These are phyloP conservation scores for Eufriesea mexicana DNA, from an alignment of 1,140 invertebrate genomes.

Conservation along the genomic window DNA sequence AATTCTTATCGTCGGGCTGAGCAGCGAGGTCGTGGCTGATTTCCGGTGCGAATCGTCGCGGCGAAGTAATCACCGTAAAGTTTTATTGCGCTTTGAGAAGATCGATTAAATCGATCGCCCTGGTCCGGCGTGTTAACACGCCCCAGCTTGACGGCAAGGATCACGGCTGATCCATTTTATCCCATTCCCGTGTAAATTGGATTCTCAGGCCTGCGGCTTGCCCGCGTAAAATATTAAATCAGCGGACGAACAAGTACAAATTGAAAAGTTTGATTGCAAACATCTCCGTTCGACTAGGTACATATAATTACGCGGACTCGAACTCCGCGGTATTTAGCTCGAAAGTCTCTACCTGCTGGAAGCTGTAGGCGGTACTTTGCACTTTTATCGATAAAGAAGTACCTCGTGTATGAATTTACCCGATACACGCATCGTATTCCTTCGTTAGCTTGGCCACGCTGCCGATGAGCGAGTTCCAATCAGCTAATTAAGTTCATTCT, in stretches of 20 bases:
- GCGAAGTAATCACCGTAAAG: slow-evolving; percentile 1
- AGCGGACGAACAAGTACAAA: slow-evolving; percentile 1
- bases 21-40: not conserved
- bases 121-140: slow-evolving; percentile 21
- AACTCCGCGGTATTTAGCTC: not conserved
- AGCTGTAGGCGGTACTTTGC: not conserved
- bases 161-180: slow-evolving; percentile 19
- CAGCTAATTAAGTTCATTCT: slow-evolving; percentile 8
- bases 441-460: not conserved
- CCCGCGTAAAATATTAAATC: slow-evolving; percentile 28
- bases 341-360: too few relatives aligned
- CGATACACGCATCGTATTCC: not conserved
- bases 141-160: slow-evolving; percentile 8
- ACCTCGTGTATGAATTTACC: not conserved
- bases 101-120: slow-evolving; percentile 32
- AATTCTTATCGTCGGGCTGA: not conserved
- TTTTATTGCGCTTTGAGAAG: not conserved
- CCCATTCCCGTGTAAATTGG: slow-evolving; percentile 28
- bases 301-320: not conserved
- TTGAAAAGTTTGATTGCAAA: slow-evolving; percentile 10
- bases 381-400: not conserved
- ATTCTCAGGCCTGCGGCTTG: not conserved
- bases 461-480: not conserved
- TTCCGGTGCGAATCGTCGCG: not conserved
- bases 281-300: not conserved